These are phyloP conservation scores for Agrochola circellaris DNA, from an alignment of 2,888 invertebrate species.

Conservation along the genomic window DNA sequence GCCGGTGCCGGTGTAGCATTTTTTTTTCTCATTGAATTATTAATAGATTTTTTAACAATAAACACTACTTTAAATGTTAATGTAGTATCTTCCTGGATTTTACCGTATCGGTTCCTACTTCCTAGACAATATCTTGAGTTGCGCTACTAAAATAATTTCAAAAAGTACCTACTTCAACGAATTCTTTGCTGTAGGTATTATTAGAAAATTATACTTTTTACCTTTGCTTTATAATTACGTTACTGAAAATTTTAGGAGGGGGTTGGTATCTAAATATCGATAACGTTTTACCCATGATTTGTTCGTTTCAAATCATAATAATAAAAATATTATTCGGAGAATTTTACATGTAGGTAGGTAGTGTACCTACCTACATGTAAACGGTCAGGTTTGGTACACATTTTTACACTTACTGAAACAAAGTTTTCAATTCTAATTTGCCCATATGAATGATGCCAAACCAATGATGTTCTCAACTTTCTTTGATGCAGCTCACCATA, in stretches of 20 bases:
- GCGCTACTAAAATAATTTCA: neutral
- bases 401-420: neutral
- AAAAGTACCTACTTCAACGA: constrained; percentile 13
- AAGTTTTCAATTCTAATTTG: constrained; percentile 2
- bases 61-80: constrained; percentile 23
- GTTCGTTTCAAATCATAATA: neutral
- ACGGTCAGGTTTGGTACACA: neutral
- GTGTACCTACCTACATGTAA: neutral
- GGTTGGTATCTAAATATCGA: neutral
- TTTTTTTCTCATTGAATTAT: constrained; percentile 44
- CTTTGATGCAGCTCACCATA: no score
- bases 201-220: neutral
- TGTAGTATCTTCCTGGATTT: constrained; percentile 15
- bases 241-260: neutral
- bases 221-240: neutral
- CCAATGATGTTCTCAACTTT: neutral
- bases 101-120: constrained; percentile 9
- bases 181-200: constrained; percentile 9
- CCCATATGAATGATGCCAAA: neutral
- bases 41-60: constrained; percentile 39
- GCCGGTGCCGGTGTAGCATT: constrained; percentile 66
- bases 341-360: neutral
- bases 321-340: neutral
- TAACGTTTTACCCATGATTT: neutral
- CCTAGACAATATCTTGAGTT: neutral